Evolutionary conservation across 2,113 vertebrate genomes (phyloP).

Genomic region (Turdus rufiventris): DNA sequence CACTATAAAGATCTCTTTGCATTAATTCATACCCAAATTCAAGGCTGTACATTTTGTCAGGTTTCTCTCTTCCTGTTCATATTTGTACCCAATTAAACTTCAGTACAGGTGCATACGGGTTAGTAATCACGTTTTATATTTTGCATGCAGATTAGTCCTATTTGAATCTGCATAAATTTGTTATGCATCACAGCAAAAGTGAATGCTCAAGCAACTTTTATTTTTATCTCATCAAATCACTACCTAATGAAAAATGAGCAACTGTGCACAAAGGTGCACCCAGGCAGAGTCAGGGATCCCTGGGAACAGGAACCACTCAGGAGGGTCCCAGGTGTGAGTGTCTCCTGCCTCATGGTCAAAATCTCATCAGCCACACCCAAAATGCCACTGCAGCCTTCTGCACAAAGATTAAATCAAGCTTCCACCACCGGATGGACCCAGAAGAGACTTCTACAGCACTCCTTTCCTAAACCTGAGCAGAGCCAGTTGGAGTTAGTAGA

Average conservation of each 20-base stretch:
- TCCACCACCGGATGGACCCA: not conserved
- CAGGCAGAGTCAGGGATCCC: not conserved
- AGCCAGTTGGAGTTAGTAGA: not conserved
- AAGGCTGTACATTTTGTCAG: constrained; percentile 61
- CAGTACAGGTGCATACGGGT: constrained; percentile 71
- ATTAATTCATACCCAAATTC: constrained; percentile 54
- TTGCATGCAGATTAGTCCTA: constrained; percentile 74
- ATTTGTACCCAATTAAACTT: constrained; percentile 69
- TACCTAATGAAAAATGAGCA: constrained; percentile 72
- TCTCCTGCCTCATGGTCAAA: not conserved
- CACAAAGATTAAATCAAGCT: not conserved
- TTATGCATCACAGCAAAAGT: constrained; percentile 73
- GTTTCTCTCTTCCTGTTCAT: constrained; percentile 64
- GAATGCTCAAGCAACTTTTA: constrained; percentile 79
- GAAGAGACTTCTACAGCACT: not conserved
- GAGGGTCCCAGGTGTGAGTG: not conserved
- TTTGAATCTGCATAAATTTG: constrained; percentile 76
- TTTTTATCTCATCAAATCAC: constrained; percentile 82
- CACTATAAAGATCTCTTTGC: constrained; percentile 26
- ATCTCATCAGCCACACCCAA: not conserved
- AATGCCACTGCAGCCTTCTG: not conserved
- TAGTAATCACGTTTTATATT: constrained; percentile 73
- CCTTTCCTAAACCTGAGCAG: not conserved
- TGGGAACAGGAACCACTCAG: not conserved
- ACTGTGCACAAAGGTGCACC: constrained; percentile 58